Evolutionary conservation across 2,888 invertebrate species (phyloP).

Genomic region (Drosophila birchii): DNA sequence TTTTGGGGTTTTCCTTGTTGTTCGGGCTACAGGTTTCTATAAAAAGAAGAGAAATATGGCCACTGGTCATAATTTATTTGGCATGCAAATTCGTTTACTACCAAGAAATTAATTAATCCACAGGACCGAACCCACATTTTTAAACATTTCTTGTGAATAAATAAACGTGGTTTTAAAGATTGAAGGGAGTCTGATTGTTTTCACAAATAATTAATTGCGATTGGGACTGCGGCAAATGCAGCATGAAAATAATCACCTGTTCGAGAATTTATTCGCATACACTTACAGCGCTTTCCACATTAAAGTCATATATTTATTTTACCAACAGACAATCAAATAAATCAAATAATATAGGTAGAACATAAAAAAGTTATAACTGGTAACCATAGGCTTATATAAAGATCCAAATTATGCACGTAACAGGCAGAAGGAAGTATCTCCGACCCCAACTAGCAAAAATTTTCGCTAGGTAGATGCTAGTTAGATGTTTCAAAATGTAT

Average conservation of each 20-base stretch:
- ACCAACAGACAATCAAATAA: background rate
- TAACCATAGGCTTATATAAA: too few relatives aligned
- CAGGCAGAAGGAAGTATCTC: too few relatives aligned
- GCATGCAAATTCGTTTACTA: constrained; percentile 27
- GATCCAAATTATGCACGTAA: too few relatives aligned
- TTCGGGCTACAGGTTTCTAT: constrained; percentile 38
- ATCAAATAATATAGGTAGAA: background rate
- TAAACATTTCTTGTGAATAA: constrained; percentile 34
- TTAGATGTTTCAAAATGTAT: too few relatives aligned
- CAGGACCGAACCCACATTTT: constrained; percentile 9
- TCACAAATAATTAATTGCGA: constrained; percentile 14
- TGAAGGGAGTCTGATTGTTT: constrained; percentile 6
- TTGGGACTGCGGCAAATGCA: constrained; percentile 1
- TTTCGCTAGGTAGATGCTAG: too few relatives aligned
- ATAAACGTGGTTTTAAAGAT: constrained; percentile 7
- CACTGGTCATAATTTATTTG: constrained; percentile 54
- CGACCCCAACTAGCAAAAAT: too few relatives aligned
- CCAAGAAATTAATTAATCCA: constrained; percentile 55
- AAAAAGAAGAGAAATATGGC: constrained; percentile 31
- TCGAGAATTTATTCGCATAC: background rate
- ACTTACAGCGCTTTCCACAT: background rate
- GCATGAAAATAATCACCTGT: constrained; percentile 1
- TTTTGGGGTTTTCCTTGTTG: constrained; percentile 27
- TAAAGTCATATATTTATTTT: background rate
- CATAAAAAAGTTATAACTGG: too few relatives aligned